A percentile compares a stretch with the other conserved stretches of the same genome.
phyloP scores from a whole-genome alignment of 92 coral and sea anemone species.

The Paragorgia papillata region DNA sequence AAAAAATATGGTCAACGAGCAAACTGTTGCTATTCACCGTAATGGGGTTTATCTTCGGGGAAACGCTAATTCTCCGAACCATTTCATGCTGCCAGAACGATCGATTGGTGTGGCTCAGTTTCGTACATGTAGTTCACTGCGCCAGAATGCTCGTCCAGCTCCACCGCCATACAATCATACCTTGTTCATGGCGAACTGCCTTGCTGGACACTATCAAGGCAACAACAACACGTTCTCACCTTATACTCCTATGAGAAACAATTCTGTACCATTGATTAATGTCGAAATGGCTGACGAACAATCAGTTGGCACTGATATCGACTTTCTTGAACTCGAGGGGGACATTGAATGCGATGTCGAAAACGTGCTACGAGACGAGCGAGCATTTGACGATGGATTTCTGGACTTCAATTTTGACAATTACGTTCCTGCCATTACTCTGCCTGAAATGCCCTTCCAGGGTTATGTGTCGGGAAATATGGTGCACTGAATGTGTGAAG shows the following conservation, averaged over 20 bases:
- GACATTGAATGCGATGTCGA: slow-evolving; percentile 93
- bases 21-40: neutral
- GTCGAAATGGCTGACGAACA: slow-evolving; percentile 34
- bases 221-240: neutral
- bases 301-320: slow-evolving; percentile 62
- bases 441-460: slow-evolving; percentile 29
- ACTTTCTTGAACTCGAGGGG: slow-evolving; percentile 78
- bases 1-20: slow-evolving; percentile 7
- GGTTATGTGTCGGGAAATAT: slow-evolving; percentile 29
- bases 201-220: neutral
- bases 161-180: slow-evolving; percentile 16
- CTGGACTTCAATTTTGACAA: slow-evolving; percentile 94
- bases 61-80: slow-evolving; percentile 7
- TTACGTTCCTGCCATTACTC: slow-evolving; percentile 59
- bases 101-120: neutral
- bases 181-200: neutral
- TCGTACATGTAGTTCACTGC: too few relatives aligned
- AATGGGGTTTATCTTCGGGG: slow-evolving; percentile 33
- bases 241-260: neutral
- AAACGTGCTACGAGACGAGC: slow-evolving; percentile 74
- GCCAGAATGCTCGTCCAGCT: too few relatives aligned
- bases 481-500: slow-evolving; percentile 36
- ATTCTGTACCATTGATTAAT: slow-evolving; percentile 18
- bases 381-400: slow-evolving; percentile 89
- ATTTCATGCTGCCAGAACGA: neutral